Evolutionary conservation across 2,797 vertebrate species (phyloP).

Genomic region (Eulemur rubriventer): DNA sequence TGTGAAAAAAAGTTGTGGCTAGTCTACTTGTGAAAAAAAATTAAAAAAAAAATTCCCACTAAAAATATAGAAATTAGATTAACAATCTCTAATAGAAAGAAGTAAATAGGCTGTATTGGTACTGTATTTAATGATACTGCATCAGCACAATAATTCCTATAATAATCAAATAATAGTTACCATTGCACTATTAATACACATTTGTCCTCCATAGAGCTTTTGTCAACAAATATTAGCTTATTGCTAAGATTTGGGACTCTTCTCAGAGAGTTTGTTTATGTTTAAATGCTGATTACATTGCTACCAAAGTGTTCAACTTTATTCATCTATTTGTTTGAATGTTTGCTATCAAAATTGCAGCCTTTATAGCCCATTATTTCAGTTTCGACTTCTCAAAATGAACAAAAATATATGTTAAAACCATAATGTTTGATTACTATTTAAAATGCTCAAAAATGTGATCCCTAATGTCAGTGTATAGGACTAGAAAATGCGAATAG

Average conservation of each 20-base stretch:
- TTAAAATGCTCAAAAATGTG: not conserved
- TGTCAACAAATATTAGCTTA: not conserved
- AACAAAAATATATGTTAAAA: constrained; percentile 2
- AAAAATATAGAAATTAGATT: not conserved
- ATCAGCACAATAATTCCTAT: not conserved
- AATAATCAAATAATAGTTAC: not conserved
- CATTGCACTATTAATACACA: not conserved
- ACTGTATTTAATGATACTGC: not conserved
- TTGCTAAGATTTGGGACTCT: not conserved
- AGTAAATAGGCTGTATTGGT: not conserved
- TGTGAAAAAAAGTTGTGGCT: not conserved
- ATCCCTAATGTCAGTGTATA: not conserved
- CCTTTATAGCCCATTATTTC: not conserved
- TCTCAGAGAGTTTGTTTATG: not conserved
- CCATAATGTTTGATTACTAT: not conserved
- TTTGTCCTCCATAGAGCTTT: not conserved
- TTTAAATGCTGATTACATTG: not conserved
- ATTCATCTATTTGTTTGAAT: not conserved
- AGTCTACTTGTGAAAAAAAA: not conserved
- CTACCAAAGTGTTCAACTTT: not conserved
- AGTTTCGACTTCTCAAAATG: constrained; percentile 23
- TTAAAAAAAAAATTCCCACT: not conserved
- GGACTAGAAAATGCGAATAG: not conserved
- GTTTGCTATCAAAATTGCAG: not conserved
- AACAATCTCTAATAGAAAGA: not conserved